A percentile compares a stretch with the other conserved stretches of the same genome.
phyloP scores from a whole-genome alignment of 1,140 invertebrate species.

The Eumaeus atala region DNA sequence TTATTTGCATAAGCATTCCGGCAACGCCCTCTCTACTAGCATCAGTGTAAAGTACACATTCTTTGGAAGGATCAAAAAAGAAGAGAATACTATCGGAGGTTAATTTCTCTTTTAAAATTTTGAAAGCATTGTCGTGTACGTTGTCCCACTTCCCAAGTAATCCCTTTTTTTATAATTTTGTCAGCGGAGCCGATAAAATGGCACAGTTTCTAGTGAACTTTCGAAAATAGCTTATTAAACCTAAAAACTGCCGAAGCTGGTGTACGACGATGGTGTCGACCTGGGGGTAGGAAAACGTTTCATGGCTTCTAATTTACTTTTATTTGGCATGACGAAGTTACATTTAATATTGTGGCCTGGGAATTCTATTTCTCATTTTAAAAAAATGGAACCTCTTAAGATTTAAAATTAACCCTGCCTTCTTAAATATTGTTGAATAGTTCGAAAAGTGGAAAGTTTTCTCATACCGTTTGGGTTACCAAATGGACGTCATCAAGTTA shows the following conservation, averaged over 20 bases:
- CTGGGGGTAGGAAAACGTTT: too few relatives aligned
- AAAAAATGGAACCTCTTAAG: too few relatives aligned
- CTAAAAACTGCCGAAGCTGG: conserved; percentile 29
- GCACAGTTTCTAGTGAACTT: conserved; percentile 40
- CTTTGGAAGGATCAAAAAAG: conserved; percentile 14
- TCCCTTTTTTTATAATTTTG: conserved; percentile 34
- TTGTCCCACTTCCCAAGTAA: conserved; percentile 26
- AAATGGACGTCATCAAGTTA: background rate
- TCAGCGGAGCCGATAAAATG: conserved; percentile 31
- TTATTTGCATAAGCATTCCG: conserved; percentile 25
- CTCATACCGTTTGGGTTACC: background rate
- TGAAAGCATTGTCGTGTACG: conserved; percentile 14
- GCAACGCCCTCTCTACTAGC: conserved; percentile 25
- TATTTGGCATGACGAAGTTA: too few relatives aligned
- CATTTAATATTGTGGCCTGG: too few relatives aligned
- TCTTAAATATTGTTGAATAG: background rate
- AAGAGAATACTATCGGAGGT: background rate
- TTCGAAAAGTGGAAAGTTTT: background rate
- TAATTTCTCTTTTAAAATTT: background rate
- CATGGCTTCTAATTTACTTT: too few relatives aligned
- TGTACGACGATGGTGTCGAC: too few relatives aligned
- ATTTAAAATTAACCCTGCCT: conserved; percentile 14
- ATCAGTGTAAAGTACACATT: conserved; percentile 21
- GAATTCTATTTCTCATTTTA: too few relatives aligned
- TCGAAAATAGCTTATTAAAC: conserved; percentile 35